Evolutionary conservation across 1,140 invertebrate species (phyloP).

Genomic region (Megalopta genalis): DNA sequence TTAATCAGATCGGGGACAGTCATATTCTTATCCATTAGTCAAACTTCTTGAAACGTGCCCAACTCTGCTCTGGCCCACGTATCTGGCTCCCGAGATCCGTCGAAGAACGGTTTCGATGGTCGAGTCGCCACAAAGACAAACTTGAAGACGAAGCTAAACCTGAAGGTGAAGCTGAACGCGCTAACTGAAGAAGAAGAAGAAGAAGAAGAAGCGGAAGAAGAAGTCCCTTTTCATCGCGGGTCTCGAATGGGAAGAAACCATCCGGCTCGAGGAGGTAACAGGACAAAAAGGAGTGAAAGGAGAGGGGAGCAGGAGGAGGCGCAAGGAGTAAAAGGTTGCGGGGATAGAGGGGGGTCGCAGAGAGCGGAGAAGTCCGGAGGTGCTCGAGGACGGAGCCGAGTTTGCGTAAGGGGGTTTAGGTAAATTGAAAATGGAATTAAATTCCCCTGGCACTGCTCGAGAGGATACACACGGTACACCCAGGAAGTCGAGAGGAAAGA

Average conservation of each 20-base stretch:
- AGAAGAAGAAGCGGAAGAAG: neutral
- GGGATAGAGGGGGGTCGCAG: slow-evolving; percentile 6
- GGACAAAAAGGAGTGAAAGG: slow-evolving; percentile 7
- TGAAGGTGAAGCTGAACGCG: neutral
- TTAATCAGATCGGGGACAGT: no score
- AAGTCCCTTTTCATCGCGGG: slow-evolving; percentile 29
- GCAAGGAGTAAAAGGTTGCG: slow-evolving; percentile 31
- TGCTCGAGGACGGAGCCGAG: slow-evolving; percentile 56
- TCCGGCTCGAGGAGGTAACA: slow-evolving; percentile 12
- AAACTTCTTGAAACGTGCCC: no score
- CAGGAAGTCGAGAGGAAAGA: slow-evolving; percentile 56
- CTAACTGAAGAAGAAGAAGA: neutral
- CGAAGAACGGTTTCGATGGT: neutral
- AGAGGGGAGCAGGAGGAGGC: neutral
- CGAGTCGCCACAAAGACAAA: no score
- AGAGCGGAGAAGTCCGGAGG: slow-evolving; percentile 49
- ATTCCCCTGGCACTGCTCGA: slow-evolving; percentile 63
- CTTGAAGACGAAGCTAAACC: no score
- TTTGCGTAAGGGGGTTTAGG: slow-evolving; percentile 68
- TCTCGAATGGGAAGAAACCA: slow-evolving; percentile 33
- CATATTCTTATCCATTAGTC: no score
- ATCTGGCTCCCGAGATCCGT: neutral
- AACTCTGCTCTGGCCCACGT: neutral
- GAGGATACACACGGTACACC: slow-evolving; percentile 54
- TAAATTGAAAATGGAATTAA: slow-evolving; percentile 75